These are phyloP conservation scores for Hippopotamyrus pictus DNA, from an alignment of 2,797 vertebrate species.

Conservation along the genomic window DNA sequence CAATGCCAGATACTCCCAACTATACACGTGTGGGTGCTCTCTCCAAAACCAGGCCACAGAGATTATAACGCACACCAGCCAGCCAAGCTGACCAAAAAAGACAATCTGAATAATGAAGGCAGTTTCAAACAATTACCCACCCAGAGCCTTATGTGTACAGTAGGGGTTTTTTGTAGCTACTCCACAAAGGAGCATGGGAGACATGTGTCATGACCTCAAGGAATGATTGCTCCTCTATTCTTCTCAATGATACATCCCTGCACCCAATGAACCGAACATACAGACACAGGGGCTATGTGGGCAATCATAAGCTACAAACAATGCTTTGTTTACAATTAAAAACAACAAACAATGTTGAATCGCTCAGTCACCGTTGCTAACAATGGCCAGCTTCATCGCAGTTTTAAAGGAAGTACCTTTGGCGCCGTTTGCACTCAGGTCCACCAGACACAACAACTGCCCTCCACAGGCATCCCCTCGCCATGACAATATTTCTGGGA, in stretches of 20 bases:
- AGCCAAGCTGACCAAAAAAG: background rate
- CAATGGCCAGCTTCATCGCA: background rate
- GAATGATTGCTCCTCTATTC: background rate
- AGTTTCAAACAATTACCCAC: background rate
- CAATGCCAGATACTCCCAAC: slow-evolving; percentile 33
- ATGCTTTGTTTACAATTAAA: background rate
- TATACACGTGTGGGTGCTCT: slow-evolving; percentile 29
- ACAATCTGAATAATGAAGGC: background rate
- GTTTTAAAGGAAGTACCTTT: background rate
- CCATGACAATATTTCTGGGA: background rate
- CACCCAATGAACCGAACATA: background rate
- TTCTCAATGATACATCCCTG: background rate
- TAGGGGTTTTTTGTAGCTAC: background rate
- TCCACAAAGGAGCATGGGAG: background rate
- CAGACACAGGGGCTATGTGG: background rate
- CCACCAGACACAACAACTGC: background rate
- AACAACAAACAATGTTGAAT: background rate
- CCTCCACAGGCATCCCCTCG: background rate
- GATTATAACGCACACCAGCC: background rate
- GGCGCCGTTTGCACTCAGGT: background rate
- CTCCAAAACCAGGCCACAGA: slow-evolving; percentile 22
- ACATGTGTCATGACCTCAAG: background rate
- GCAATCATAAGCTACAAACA: background rate
- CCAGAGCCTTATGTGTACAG: background rate
- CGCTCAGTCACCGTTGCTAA: background rate